Evolutionary conservation across 1,140 invertebrate genomes (phyloP), one percentile per base, ranked within the genome.

Genomic region (Pogonomyrmex barbatus): DNA sequence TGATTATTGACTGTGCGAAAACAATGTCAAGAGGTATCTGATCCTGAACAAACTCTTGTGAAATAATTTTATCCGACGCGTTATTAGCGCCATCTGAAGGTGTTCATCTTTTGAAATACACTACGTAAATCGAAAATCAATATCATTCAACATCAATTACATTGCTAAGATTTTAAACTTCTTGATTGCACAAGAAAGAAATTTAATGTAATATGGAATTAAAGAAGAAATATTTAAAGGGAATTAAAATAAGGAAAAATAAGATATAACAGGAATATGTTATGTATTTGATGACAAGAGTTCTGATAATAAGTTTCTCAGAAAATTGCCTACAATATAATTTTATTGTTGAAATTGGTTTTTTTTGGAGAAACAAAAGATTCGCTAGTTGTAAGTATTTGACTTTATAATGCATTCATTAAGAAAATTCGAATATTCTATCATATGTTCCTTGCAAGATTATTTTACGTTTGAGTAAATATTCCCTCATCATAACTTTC

Each of bases 21-120:
- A 39, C 17, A 45, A 47, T 82, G 50, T 71, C 67, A 24, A 33
- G 17, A 82, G 30, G n/a, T 54, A 75, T 73, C 79, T 81, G 63
- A 68, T 17, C 63, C 77, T 70, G 36, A 79, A 54, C 42, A 75
- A 83, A 62, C 39, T 50, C 42, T 79, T 50, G 14, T 54, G n/a
- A 73, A 83, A 83, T 82, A 82, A 82, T 75, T 83, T 83, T 83
- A 30, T 42, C 30, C 54, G 2, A 9, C 12, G n/a, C 12, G 67
- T 73, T 83, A 9, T 36, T 73, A 50, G 79, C 79, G 79, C 79
- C 79, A 83, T 60, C 79, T 83, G 54, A 83, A 60, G 47, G 60
- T 70, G 36, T 54, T 73, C 30, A 17, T 50, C 42, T 83, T 73
- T 39, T 30, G 33, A 83, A 82, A 73, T 65, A 47, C 47, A 79